These are phyloP conservation scores for Agonopterix alstromeriana DNA, from an alignment of 2,888 invertebrate species.

Conservation along the genomic window DNA sequence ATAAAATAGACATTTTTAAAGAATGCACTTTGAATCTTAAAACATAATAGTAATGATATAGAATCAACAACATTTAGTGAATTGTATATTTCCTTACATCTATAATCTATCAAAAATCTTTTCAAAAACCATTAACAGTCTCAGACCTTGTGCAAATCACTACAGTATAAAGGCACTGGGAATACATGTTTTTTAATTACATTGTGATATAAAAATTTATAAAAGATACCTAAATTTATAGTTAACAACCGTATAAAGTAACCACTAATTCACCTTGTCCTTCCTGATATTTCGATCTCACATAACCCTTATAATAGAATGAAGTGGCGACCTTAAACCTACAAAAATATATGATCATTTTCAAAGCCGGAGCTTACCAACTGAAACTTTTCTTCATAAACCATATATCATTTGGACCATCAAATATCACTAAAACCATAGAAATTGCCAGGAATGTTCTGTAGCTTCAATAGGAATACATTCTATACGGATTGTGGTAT, in stretches of 20 bases:
- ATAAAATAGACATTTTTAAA: too few relatives aligned
- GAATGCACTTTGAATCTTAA: neutral
- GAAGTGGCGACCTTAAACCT: neutral
- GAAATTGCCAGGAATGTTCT: slow-evolving; percentile 1
- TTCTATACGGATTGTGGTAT: neutral
- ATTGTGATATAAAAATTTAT: slow-evolving; percentile 23
- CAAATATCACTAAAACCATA: neutral
- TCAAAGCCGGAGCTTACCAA: neutral
- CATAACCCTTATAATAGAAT: neutral
- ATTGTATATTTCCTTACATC: neutral
- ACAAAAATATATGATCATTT: neutral
- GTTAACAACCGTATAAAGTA: neutral
- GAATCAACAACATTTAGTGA: neutral
- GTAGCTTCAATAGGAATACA: neutral
- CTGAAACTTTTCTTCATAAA: neutral
- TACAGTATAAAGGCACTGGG: slow-evolving; percentile 33
- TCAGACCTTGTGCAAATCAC: slow-evolving; percentile 19
- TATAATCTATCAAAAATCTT: slow-evolving; percentile 29
- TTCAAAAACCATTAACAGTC: slow-evolving; percentile 31
- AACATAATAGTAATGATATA: neutral
- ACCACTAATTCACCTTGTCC: too few relatives aligned
- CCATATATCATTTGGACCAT: neutral
- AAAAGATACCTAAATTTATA: slow-evolving; percentile 16
- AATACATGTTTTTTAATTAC: slow-evolving; percentile 15
- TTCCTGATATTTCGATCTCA: neutral